Conservation (phyloP, 2,797 vertebrate genomes). For the Clarias laeviceps region DNA sequence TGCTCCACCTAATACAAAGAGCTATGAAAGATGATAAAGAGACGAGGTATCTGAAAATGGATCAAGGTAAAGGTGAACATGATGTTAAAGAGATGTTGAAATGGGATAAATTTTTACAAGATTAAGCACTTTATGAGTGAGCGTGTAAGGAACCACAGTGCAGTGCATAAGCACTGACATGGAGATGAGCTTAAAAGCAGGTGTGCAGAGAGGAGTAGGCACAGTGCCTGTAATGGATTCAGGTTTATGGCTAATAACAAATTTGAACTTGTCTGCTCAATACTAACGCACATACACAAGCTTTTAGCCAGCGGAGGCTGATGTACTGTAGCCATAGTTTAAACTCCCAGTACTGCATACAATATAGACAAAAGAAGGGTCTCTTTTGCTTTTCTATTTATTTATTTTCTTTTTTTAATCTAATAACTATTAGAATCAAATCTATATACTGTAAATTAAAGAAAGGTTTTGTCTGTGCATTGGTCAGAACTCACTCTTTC, state of each 20-base stretch:
- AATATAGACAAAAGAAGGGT: not conserved
- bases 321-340: not conserved
- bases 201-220: not conserved
- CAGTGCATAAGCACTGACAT: too few relatives aligned
- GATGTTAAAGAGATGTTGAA: constrained; percentile 4
- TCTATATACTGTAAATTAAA: too few relatives aligned
- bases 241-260: constrained; percentile 12
- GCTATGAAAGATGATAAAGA: not conserved
- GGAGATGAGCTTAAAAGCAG: not conserved
- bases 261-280: constrained; percentile 12
- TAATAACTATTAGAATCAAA: too few relatives aligned
- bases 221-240: constrained; percentile 29
- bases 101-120: not conserved
- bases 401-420: too few relatives aligned
- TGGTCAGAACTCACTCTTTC: too few relatives aligned
- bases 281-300: constrained; percentile 15
- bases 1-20: not conserved
- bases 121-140: not conserved
- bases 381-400: not conserved
- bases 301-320: not conserved
- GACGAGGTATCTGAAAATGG: not conserved
- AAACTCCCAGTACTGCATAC: not conserved
- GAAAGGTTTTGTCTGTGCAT: too few relatives aligned
- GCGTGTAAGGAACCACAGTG: not conserved
- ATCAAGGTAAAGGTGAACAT: not conserved